These are phyloP conservation scores for Cylas formicarius DNA, from an alignment of 1,140 invertebrate genomes.

Conservation along the genomic window DNA sequence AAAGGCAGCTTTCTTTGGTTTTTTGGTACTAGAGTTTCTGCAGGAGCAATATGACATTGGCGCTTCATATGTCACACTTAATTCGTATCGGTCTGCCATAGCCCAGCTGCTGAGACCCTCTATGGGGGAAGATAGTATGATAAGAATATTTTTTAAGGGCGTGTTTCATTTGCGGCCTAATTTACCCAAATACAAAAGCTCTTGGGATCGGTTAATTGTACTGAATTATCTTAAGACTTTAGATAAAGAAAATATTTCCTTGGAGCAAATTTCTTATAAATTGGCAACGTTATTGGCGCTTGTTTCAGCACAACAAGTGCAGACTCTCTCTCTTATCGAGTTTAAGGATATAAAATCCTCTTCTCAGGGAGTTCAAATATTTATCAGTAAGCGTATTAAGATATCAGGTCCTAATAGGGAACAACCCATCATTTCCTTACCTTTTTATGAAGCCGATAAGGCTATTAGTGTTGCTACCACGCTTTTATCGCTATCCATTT, in stretches of 20 bases:
- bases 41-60: conserved; percentile 16
- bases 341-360: conserved; percentile 2
- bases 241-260: not conserved
- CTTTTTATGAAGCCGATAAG: too few species aligned
- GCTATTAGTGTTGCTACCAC: too few species aligned
- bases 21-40: conserved; percentile 22
- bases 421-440: too few species aligned
- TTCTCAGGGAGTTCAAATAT: conserved; percentile 3
- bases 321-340: not conserved
- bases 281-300: too few species aligned
- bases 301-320: too few species aligned
- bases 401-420: too few species aligned
- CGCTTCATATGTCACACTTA: conserved; percentile 27
- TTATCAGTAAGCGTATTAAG: conserved; percentile 1
- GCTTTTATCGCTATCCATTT: too few species aligned
- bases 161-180: conserved; percentile 18
- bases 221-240: conserved; percentile 24
- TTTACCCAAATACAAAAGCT: conserved; percentile 22
- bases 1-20: conserved; percentile 24
- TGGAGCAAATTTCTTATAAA: too few species aligned
- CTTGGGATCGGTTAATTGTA: conserved; percentile 27
- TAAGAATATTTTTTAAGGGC: conserved; percentile 29
- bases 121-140: conserved; percentile 13
- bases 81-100: conserved; percentile 27
- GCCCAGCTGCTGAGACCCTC: conserved; percentile 20